These are phyloP conservation scores for Margarornis squamiger DNA, from an alignment of 2,797 vertebrate species.

Conservation along the genomic window DNA sequence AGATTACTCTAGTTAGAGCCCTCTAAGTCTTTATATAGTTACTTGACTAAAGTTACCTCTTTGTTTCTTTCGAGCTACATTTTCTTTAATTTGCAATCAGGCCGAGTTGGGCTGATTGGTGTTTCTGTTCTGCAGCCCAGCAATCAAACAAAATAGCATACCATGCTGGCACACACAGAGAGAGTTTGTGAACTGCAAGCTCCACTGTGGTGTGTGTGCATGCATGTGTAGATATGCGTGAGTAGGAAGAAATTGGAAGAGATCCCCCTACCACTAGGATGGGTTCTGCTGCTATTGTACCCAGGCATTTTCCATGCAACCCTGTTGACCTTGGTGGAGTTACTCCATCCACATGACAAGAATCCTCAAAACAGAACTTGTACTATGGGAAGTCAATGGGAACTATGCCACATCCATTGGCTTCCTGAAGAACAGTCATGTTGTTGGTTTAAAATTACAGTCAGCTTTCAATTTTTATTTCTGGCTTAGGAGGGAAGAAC, in stretches of 20 bases:
- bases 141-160: background rate
- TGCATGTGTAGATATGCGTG: background rate
- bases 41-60: background rate
- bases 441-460: background rate
- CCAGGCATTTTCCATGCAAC: background rate
- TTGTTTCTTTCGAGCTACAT: background rate
- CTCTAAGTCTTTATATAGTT: background rate
- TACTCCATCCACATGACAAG: background rate
- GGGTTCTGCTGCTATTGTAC: background rate
- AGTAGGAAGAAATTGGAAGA: background rate
- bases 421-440: background rate
- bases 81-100: background rate
- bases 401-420: background rate
- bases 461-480: constrained; percentile 36
- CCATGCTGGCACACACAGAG: background rate
- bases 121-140: background rate
- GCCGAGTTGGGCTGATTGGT: background rate
- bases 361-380: background rate
- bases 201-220: background rate
- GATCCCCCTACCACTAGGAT: background rate
- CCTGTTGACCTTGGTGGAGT: background rate
- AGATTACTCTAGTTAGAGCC: background rate
- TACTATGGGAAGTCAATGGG: background rate
- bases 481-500: background rate
- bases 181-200: background rate